Evolutionary conservation across 1,140 invertebrate genomes (phyloP), one percentile per base, ranked within the genome.

Genomic region (Prorops nasuta): DNA sequence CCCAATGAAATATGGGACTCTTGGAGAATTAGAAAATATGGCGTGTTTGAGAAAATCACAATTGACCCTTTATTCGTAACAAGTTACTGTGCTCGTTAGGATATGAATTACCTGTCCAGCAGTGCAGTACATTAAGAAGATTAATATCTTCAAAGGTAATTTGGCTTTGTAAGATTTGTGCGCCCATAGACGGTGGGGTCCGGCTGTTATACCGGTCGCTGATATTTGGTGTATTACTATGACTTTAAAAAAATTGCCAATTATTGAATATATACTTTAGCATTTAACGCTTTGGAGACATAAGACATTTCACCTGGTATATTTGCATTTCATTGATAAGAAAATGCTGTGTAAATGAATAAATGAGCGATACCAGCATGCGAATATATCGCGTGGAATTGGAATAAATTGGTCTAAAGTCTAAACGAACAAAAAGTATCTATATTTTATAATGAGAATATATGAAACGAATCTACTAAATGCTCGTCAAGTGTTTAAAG

Each of bases 101-200:
- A 38, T 18, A 19, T 9, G 36, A 2, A 1, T 48, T 39, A 53
- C 54, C 54, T 49, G 41, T 7, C 4, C 45, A 12, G 31, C 17
- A 6, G 20, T 8, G n/a, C 9, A 24, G 19, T 31, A 66, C 20
- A 62, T 79, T 63, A 42, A 60, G 1, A 34, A 9, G 7, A 70
- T 57, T 10, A 77, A 34, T 7, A 65, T 36, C 49, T 44, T 54
- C 14, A 71, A 53, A 0, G 82, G 82, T 17, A 78, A 54, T 45
- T 68, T 80, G 2, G 85, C 86, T 65, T 86, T 86, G 70, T 85
- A 88, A 3, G 82, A 77, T 36, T 79, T 68, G 60, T 88, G 86
- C 8, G 84, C 66, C 85, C 86, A 88, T 12, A 87, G 69, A 21
- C 86, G 67, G 63, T 88, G 86, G 2, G 81, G 81, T 2, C 86